Evolutionary conservation across 2,797 vertebrate genomes (phyloP), one percentile per base, ranked within the genome.

Genomic region (Tadarida brasiliensis): DNA sequence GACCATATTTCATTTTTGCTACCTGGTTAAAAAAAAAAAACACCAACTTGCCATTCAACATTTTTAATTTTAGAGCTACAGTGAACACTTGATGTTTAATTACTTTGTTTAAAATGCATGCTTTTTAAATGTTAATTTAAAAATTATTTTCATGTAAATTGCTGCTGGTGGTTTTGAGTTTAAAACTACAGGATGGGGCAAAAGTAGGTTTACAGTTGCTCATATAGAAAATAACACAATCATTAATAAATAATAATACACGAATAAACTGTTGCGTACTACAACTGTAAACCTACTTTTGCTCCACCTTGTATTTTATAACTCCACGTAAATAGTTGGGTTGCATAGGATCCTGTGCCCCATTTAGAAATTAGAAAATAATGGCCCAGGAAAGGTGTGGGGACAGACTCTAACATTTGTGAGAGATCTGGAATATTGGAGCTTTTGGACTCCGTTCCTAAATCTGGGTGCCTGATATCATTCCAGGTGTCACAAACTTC

Each of bases 101-200:
- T 59, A 24, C 63, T 90, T 80, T 90, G 44, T 91, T 94, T 94
- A 77, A 61, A 78, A 83, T 93, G 83, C 30, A 59, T 61, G 47
- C 49, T 76, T 80, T 80, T 81, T 44, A 82, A 81, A 71, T 93
- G 90, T 90, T 87, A 92, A 88, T 85, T 78, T 93, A 74, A 87
- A 92, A 61, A 63, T 49, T 65, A 56, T 88, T 86, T 74, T 84
- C 73, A 89, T 63, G 80, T 47, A 83, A 39, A 95, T 80, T 56
- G 35, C 70, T 83, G n/a, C 68, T 89, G 65, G 65, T 57, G 33
- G 15, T 35, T 73, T 83, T 65, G 63, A 73, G 82, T 85, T 91
- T 59, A 49, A 74, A 82, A 83, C 94, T 59, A 22, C 76, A 39
- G 14, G 54, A 33, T 57, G 22, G 12, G 33, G 54, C n/a, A 78